phyloP scores from a whole-genome alignment of 2,888 invertebrate genomes.

The Drosophila sordidula region DNA sequence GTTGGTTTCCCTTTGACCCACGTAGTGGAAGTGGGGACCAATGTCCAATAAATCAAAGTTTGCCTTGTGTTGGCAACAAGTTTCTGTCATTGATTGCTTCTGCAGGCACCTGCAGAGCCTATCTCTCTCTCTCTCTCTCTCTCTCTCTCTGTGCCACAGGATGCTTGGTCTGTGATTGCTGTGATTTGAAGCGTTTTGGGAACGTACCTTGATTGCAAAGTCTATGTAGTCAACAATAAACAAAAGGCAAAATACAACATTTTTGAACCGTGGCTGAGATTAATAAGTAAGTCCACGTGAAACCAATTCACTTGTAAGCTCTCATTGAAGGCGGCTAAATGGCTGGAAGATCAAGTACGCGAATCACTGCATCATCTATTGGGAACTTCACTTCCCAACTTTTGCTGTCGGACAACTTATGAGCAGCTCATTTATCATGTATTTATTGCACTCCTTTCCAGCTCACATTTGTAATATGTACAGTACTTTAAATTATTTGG shows the following conservation, averaged over 20 bases:
- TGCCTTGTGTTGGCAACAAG: constrained; percentile 19
- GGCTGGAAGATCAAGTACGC: not conserved
- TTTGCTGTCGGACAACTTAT: constrained; percentile 1
- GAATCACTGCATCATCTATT: not conserved
- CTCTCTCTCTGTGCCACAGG: too few relatives aligned
- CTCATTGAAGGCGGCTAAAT: not conserved
- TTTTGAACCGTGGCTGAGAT: not conserved
- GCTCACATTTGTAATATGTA: constrained; percentile 14
- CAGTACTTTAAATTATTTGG: constrained; percentile 56
- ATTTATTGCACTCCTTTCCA: constrained; percentile 53
- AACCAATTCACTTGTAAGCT: not conserved
- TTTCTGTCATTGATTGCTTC: constrained; percentile 20
- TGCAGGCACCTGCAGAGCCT: not conserved
- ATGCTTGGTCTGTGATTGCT: constrained; percentile 1
- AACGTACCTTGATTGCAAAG: constrained; percentile 17
- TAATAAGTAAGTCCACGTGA: not conserved
- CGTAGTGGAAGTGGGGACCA: not conserved
- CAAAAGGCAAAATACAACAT: not conserved
- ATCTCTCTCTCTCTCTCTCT: not conserved
- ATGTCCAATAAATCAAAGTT: constrained; percentile 36
- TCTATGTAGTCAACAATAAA: constrained; percentile 5
- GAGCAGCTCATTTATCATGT: constrained; percentile 48
- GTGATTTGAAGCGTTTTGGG: constrained; percentile 4
- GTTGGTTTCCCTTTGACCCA: not conserved
- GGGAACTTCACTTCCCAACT: not conserved